A percentile compares a stretch with the other conserved stretches of the same genome.
phyloP scores from a whole-genome alignment of 2,797 vertebrate species.

The Champsocephalus gunnari region DNA sequence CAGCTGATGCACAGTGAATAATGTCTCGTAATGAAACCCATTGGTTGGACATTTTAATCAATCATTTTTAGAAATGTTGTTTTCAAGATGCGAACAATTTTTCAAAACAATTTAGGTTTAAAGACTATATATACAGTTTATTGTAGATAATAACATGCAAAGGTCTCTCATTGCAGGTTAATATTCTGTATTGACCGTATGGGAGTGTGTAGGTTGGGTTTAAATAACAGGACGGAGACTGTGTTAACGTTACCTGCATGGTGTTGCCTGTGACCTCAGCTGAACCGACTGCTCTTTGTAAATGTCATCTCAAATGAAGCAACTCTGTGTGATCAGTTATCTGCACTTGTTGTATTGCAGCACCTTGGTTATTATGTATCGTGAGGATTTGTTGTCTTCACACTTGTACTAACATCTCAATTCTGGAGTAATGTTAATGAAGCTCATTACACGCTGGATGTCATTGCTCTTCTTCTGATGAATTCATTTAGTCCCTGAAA shows the following conservation, averaged over 20 bases:
- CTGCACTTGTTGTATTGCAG: conserved; percentile 18
- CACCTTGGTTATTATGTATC: conserved; percentile 6
- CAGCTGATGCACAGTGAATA: neutral
- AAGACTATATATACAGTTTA: conserved; percentile 18
- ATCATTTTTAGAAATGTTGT: neutral
- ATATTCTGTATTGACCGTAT: conserved; percentile 26
- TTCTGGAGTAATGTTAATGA: conserved; percentile 22
- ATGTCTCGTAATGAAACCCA: conserved; percentile 10
- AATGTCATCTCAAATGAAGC: conserved; percentile 37
- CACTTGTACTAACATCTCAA: conserved; percentile 34
- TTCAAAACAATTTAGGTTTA: conserved; percentile 14
- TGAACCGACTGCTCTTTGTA: conserved; percentile 27
- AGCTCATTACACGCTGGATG: conserved; percentile 24
- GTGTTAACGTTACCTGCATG: conserved; percentile 23
- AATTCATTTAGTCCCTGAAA: conserved; percentile 37
- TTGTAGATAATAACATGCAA: conserved; percentile 16
- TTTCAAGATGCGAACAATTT: neutral
- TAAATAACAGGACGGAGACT: conserved; percentile 28
- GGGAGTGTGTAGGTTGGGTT: conserved; percentile 15
- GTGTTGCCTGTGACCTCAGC: conserved; percentile 34
- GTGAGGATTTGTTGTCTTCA: conserved; percentile 24
- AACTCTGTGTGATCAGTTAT: conserved; percentile 5
- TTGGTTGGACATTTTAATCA: conserved; percentile 4
- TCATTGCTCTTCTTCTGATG: conserved; percentile 26
- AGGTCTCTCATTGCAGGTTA: conserved; percentile 6